Base-by-base conservation (phyloP, 2,797 vertebrate genomes). In the Merluccius polli region DNA sequence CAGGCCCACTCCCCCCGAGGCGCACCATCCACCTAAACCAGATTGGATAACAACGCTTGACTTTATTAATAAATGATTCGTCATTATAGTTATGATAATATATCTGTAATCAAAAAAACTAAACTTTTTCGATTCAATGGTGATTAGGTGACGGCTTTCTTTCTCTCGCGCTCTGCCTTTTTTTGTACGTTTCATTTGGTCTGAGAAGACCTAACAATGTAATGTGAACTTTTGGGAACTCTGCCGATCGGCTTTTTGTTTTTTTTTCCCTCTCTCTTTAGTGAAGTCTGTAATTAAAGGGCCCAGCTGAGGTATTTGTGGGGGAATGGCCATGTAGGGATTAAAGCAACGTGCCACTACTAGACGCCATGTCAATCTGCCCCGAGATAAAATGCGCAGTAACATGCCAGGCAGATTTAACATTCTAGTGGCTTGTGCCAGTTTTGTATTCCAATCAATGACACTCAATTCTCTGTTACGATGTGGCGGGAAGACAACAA, bases 161-260 rank as follows among this genome's bases (percentile, higher is more conserved):
- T 70, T 77, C 75, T 78, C 30, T 84, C 77, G 12, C 11, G n/a
- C 59, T 91, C 83, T 89, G 88, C 88, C 86, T 90, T 90, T 16
- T 65, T 87, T 89, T 90, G 83, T 89, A 82, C 82, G 81, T 84
- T 90, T 86, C 32, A 70, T 91, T 90, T 85, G 27, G 89, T 92
- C 88, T 87, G 90, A 92, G 86, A 88, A 91, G 89, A 91, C 88
- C 89, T 90, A 88, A 87, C 87, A 92, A 91, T 93, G 91, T 93
- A 92, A 93, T 89, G 92, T 92, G 93, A 93, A 91, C 87, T 80
- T 88, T 89, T 86, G 86, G 87, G 88, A 92, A 92, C 84, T 89
- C 86, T 78, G 85, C 86, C 85, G 88, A 86, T 87, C 84, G 78
- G 88, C 86, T 88, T 87, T 85, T 86, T 89, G 89, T n/a, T n/a